Evolutionary conservation across 2,797 vertebrate species (phyloP).

Genomic region (Sus cebifrons): DNA sequence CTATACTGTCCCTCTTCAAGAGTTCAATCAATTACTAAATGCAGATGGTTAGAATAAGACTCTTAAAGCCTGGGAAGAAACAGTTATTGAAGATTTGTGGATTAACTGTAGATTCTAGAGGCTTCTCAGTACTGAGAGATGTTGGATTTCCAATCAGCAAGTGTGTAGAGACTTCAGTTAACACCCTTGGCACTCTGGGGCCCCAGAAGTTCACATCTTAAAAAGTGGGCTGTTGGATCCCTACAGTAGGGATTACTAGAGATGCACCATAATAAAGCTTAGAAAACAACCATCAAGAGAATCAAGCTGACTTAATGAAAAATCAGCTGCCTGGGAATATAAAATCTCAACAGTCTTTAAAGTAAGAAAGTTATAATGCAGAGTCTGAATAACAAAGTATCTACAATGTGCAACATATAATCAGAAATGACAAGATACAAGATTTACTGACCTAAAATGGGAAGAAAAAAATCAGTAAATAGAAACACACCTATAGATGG

Average conservation of each 20-base stretch:
- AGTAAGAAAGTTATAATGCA: not conserved
- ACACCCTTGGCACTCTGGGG: not conserved
- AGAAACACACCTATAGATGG: not conserved
- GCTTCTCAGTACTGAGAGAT: not conserved
- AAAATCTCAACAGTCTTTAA: slow-evolving; percentile 22
- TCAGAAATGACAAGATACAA: not conserved
- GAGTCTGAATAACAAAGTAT: not conserved
- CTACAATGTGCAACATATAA: not conserved
- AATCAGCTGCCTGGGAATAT: not conserved
- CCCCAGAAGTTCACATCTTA: not conserved
- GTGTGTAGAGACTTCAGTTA: not conserved
- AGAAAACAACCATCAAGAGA: not conserved
- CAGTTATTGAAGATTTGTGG: not conserved
- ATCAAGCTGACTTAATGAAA: not conserved
- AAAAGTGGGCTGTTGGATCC: not conserved
- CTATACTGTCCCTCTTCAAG: not conserved
- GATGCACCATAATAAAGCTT: not conserved
- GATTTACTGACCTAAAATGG: not conserved
- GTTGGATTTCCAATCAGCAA: not conserved
- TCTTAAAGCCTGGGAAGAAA: not conserved
- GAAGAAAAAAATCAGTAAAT: not conserved
- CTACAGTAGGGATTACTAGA: not conserved
- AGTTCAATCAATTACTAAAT: not conserved
- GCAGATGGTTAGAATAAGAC: not conserved
- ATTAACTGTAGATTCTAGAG: not conserved